These are phyloP conservation scores for Drosophila sucinea DNA, from an alignment of 1,140 invertebrate species.

Conservation along the genomic window DNA sequence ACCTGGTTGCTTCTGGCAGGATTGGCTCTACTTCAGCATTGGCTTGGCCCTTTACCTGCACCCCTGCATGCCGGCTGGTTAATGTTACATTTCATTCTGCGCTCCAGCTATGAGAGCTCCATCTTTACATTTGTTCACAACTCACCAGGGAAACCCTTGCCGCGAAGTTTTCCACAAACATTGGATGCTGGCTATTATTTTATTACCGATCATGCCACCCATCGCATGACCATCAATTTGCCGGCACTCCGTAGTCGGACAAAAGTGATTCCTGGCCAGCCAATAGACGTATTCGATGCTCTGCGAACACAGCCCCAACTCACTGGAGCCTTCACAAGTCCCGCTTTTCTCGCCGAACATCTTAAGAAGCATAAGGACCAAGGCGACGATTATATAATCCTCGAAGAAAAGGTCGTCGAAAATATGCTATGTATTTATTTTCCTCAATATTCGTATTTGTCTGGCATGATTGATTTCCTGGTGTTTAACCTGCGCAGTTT, in stretches of 20 bases:
- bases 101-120: constrained; percentile 57
- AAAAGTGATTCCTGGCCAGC: constrained; percentile 30
- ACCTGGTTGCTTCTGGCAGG: constrained; percentile 46
- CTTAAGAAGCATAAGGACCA: constrained; percentile 16
- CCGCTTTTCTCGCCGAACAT: constrained; percentile 41
- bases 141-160: constrained; percentile 50
- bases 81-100: constrained; percentile 43
- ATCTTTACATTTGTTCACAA: constrained; percentile 65
- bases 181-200: constrained; percentile 29
- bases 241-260: constrained; percentile 19
- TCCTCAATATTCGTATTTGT: constrained; percentile 50
- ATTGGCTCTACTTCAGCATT: constrained; percentile 2
- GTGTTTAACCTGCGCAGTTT: constrained; percentile 58
- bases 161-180: constrained; percentile 41
- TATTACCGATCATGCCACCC: constrained; percentile 57
- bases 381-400: constrained; percentile 20
- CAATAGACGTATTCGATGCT: constrained; percentile 53
- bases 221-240: constrained; percentile 48
- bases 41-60: background rate
- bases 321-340: constrained; percentile 37
- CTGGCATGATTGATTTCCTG: constrained; percentile 16
- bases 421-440: constrained; percentile 62
- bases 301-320: constrained; percentile 29
- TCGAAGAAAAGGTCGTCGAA: constrained; percentile 50
- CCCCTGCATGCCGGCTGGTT: constrained; percentile 36